Conservation (phyloP, 2,888 invertebrate species). For the Drosophila crucigera region DNA sequence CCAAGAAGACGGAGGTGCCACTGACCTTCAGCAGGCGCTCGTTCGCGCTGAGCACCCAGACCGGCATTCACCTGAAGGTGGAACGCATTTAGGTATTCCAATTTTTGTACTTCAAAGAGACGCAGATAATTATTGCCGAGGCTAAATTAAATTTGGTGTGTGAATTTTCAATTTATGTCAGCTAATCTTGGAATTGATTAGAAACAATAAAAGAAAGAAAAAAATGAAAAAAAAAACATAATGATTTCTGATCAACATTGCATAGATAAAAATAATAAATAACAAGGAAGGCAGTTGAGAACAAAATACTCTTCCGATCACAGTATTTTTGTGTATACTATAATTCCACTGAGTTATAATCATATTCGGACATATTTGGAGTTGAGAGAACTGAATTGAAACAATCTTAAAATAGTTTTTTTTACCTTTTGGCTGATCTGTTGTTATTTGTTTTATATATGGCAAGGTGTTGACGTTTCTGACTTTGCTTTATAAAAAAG, state of each 20-base stretch:
- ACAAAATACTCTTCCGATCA: not conserved
- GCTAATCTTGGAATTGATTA: not conserved
- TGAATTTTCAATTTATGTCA: not conserved
- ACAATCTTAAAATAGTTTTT: no score
- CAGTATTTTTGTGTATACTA: not conserved
- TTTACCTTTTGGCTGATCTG: no score
- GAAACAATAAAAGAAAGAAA: not conserved
- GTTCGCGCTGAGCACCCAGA: constrained; percentile 27
- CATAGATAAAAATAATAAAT: not conserved
- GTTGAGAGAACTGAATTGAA: no score
- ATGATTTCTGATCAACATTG: not conserved
- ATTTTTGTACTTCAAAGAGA: not conserved
- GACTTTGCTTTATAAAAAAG: no score
- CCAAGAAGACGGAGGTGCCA: constrained; percentile 50
- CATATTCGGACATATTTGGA: not conserved
- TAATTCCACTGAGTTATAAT: not conserved
- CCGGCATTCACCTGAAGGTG: constrained; percentile 61
- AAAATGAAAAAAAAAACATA: no score
- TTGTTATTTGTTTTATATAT: no score
- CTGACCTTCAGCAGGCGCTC: constrained; percentile 21
- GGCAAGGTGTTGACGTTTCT: no score
- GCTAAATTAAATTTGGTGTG: not conserved
- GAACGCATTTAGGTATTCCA: constrained; percentile 26
- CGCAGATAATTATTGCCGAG: not conserved
- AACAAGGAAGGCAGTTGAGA: not conserved